A percentile compares a stretch with the other conserved stretches of the same genome.
Evolutionary conservation across 2,113 vertebrate genomes (phyloP).

Genomic region (human): GRCh38 chr3:66875001-66875500

Average conservation of each 20-base stretch:
- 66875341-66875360: neutral
- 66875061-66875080: neutral
- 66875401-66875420: neutral
- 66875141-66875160: neutral
- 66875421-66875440: neutral
- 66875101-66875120: neutral
- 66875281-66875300: neutral
- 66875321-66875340: neutral
- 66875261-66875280: neutral
- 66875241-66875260: neutral
- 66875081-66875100: neutral
- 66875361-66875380: neutral
- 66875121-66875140: neutral
- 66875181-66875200: neutral
- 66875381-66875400: neutral
- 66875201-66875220: neutral
- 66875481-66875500: neutral
- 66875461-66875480: neutral
- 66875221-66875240: neutral
- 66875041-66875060: neutral
- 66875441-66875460: neutral
- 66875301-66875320: neutral
- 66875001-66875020: no score
- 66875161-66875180: neutral
- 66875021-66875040: no score